Base-by-base conservation (phyloP, 1,140 invertebrate species). In the Caenorhabditis brenneri region DNA sequence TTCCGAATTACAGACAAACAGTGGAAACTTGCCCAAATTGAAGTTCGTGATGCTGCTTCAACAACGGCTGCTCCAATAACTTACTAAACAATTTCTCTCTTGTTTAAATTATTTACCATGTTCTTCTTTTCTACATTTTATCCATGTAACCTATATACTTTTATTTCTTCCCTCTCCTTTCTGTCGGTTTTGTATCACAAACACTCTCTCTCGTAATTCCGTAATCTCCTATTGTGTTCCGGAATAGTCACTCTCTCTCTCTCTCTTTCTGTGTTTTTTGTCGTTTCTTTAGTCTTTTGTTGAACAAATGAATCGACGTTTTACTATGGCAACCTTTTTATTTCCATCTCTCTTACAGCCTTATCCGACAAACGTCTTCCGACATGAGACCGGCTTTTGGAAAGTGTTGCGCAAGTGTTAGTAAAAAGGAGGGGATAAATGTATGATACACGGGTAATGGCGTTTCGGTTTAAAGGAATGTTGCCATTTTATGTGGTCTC, bases 401-500 rank as follows among this genome's bases (percentile, higher is more conserved):
- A 74, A 46, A 36, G 36, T 74, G 65, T 74, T 74, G 65, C 65
- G 65, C 65, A 74, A 74, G 65, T 74, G 65, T 74, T 39, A n/a
- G 15, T 29, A 74, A 42, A 31, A 74, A 29, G 36, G n/a, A n/a
- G n/a, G 19, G 65, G 36, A 74, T 74, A 74, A 39, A 74, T 74
- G 65, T 42, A 74, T 74, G 22, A 27, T n/a, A 74, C 33, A 74
- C 65, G 33, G 65, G 65, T 65, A 65, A 65, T 65, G 58, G 42
- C 27, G 9, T 74, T 74, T 74, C n/a, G 65, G 65, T 74, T 74
- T 74, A 74, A 74, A n/a, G 65, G 65, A 74, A 42, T 74, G 65
- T 74, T 74, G 65, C 36, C 65, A 74, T 74, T 74, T 74, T 74
- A 74, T 74, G 65, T 46, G 65, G 65, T 74, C 33, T 74, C 65